A percentile compares a stretch with the other conserved stretches of the same genome.
Conservation (phyloP, 2,113 vertebrate genomes). For the Saguinus midas region DNA sequence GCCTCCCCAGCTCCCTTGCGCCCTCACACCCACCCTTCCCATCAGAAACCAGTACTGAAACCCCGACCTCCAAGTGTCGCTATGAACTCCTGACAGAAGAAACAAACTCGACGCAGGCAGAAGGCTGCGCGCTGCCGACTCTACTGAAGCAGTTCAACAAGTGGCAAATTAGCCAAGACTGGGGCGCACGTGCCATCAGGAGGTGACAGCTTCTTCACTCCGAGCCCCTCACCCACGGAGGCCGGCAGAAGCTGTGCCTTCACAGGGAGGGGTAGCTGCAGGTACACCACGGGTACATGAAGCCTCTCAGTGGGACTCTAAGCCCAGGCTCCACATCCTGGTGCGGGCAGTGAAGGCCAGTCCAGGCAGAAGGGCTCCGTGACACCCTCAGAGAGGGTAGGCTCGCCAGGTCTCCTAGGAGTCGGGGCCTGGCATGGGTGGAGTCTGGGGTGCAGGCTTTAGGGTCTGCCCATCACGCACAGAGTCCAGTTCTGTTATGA, state of each 20-base stretch:
- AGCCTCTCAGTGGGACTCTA: background rate
- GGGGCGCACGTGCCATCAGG: background rate
- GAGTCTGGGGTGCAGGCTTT: background rate
- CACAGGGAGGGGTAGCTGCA: background rate
- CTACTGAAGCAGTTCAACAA: background rate
- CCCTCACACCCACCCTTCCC: too few relatives aligned
- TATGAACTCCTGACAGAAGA: fast-evolving
- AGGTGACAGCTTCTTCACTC: background rate
- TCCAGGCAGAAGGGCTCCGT: background rate
- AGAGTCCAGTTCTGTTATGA: background rate
- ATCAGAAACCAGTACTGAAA: background rate
- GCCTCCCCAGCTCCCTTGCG: background rate
- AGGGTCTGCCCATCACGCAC: background rate
- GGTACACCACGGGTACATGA: background rate
- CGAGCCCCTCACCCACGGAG: background rate
- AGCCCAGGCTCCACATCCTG: background rate
- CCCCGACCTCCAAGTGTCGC: background rate
- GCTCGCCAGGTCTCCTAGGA: background rate
- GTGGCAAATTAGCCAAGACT: background rate
- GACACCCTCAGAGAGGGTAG: background rate
- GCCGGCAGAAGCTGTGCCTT: background rate
- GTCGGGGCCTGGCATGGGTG: background rate
- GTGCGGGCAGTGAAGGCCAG: background rate
- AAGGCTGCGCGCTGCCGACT: background rate
- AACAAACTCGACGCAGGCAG: fast-evolving